phyloP scores from a whole-genome alignment of 2,888 invertebrate species.

The Microdon myrmicae region DNA sequence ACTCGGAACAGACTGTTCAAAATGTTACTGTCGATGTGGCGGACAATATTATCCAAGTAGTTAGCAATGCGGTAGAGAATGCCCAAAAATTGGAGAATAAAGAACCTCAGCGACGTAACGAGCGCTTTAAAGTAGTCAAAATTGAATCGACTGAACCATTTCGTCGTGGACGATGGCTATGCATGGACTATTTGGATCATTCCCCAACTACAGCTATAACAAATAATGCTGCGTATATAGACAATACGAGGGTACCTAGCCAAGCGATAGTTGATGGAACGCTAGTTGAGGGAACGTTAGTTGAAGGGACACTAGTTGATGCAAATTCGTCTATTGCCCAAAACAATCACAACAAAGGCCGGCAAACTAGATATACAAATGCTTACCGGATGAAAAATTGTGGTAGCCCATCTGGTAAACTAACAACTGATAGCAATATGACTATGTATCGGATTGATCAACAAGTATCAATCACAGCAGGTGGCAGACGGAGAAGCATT shows the following conservation, averaged over 20 bases:
- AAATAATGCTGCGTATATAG: conserved; percentile 55
- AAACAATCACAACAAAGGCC: conserved; percentile 28
- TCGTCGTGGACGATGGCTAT: conserved; percentile 91
- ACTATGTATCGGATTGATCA: conserved; percentile 54
- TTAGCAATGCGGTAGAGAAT: conserved; percentile 67
- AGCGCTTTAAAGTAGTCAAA: conserved; percentile 93
- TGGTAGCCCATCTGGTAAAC: conserved; percentile 57
- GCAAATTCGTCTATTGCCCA: conserved; percentile 16
- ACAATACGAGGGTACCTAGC: conserved; percentile 61
- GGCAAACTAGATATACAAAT: conserved; percentile 52
- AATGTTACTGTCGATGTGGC: conserved; percentile 75
- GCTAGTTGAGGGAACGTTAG: conserved; percentile 50
- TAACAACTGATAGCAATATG: conserved; percentile 61
- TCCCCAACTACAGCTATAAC: conserved; percentile 68
- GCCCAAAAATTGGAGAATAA: conserved; percentile 69
- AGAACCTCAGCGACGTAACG: conserved; percentile 80
- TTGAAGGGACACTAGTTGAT: conserved; percentile 26
- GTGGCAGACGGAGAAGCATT: conserved; percentile 2
- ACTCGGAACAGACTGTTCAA: conserved; percentile 64
- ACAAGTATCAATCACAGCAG: conserved; percentile 33
- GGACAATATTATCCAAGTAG: conserved; percentile 73
- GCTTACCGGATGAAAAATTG: conserved; percentile 56
- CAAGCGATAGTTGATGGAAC: conserved; percentile 18
- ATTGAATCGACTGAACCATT: conserved; percentile 96
- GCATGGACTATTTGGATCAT: conserved; percentile 93